Evolutionary conservation across 2,888 invertebrate species (phyloP).

Genomic region (Pheosia tremula): DNA sequence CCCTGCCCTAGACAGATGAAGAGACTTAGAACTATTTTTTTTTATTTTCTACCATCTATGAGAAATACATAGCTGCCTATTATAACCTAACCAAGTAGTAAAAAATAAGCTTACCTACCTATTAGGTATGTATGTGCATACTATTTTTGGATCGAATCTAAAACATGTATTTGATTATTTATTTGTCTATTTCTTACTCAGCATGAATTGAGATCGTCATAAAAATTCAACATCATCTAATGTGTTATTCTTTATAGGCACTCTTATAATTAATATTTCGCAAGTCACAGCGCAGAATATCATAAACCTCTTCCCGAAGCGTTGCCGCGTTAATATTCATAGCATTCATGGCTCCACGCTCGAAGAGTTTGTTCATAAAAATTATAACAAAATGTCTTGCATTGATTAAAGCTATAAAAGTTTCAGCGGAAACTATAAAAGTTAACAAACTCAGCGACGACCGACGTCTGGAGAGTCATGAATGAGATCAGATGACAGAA

Average conservation of each 20-base stretch:
- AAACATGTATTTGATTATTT: too few species aligned
- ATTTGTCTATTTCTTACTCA: too few species aligned
- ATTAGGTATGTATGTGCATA: too few species aligned
- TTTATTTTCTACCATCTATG: too few species aligned
- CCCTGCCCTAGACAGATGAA: too few species aligned
- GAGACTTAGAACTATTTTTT: too few species aligned
- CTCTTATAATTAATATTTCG: constrained; percentile 20
- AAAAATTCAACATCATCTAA: background rate
- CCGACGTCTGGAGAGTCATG: constrained; percentile 54
- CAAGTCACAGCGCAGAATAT: constrained; percentile 20
- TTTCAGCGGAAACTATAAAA: constrained; percentile 72
- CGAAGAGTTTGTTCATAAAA: constrained; percentile 62
- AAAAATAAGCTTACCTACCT: too few species aligned
- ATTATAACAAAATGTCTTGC: constrained; percentile 63
- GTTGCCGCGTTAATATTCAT: constrained; percentile 54
- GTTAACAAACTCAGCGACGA: constrained; percentile 57
- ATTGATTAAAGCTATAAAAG: constrained; percentile 71
- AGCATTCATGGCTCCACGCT: constrained; percentile 49
- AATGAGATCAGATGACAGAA: constrained; percentile 55
- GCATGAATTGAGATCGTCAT: background rate
- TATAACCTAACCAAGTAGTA: too few species aligned
- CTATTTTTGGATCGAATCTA: too few species aligned
- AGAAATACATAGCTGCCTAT: too few species aligned
- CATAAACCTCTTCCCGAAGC: constrained; percentile 27
- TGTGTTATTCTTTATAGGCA: background rate